Base-by-base conservation (phyloP, 1,140 invertebrate genomes). In the Neomicropteryx cornuta region DNA sequence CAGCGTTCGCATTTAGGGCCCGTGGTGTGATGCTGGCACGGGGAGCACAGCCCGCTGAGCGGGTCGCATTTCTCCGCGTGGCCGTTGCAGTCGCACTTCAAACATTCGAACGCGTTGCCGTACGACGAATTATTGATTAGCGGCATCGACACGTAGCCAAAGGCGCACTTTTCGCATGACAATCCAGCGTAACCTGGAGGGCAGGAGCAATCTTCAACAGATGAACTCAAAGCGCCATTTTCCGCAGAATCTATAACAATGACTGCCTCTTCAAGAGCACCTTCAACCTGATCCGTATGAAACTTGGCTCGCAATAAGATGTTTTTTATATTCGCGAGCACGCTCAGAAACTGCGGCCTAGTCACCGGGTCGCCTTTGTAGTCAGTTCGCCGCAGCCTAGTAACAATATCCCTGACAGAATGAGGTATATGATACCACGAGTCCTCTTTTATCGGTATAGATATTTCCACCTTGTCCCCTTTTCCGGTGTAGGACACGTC, bases 201-300 rank as follows among this genome's bases (percentile, higher is more conserved):
- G 56, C 81, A 83, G 0, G 66, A 50, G 50, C 81, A 83, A 13
- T 64, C 58, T 53, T 85, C 81, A 2, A 79, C 72, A 18, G 55
- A 36, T 6, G 36, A 47, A 0, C 37, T 45, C 0, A 49, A 49
- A 5, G 55, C 43, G 3, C 61, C 59, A 14, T 33, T 20, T 34
- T 35, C 39, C n/a, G 39, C 45, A n/a, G 52, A 43, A 14, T 42
- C 46, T 8, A 49, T 41, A 11, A 49, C 36, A 10, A 49, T 45
- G 4, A 47, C 36, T 3, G 34, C 43, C 6, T 38, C 37, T 27
- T 47, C 36, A 5, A 47, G 32, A 40, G n/a, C n/a, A n/a, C n/a
- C 86, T 66, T 95, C 89, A 40, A 89, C 81, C 66, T 99, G 94
- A 56, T 94, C 90, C 1, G 86, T 87, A 56, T 97, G 90, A 60